These are phyloP conservation scores for Oceanodroma leucorhoa DNA, from an alignment of 2,797 vertebrate species.

Conservation along the genomic window DNA sequence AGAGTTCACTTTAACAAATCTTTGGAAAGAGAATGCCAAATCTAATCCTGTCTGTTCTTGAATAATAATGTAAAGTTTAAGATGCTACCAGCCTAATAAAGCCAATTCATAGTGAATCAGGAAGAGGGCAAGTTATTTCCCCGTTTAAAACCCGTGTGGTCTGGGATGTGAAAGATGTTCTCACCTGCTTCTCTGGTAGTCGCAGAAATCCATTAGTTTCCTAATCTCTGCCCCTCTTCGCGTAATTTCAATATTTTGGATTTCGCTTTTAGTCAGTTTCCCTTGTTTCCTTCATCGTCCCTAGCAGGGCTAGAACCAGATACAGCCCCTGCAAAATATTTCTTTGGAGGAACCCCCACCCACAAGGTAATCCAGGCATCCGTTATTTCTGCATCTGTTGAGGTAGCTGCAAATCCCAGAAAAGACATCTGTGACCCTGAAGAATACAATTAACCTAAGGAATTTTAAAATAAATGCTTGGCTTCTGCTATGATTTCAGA, in stretches of 20 bases:
- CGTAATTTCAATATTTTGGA: background rate
- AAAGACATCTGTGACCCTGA: background rate
- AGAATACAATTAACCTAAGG: background rate
- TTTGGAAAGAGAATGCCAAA: background rate
- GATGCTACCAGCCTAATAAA: background rate
- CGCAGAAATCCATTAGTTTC: background rate
- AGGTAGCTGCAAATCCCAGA: background rate
- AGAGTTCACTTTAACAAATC: background rate
- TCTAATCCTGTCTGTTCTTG: background rate
- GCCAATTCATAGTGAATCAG: background rate
- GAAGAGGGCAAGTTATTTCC: background rate
- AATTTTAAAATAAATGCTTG: conserved; percentile 18
- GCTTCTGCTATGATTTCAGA: background rate
- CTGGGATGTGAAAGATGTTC: background rate
- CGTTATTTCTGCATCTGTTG: background rate
- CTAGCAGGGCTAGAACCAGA: background rate
- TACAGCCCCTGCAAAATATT: background rate
- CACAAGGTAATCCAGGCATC: background rate
- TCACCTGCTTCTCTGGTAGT: background rate
- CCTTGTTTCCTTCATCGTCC: background rate
- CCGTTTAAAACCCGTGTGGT: background rate
- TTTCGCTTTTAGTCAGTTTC: background rate
- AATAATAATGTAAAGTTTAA: background rate
- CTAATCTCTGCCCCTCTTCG: background rate
- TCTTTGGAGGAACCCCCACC: background rate